Percentiles rank a stretch among this genome's conserved stretches.
These are phyloP conservation scores for Atta texana DNA, from an alignment of 1,140 invertebrate species.

Conservation along the genomic window DNA sequence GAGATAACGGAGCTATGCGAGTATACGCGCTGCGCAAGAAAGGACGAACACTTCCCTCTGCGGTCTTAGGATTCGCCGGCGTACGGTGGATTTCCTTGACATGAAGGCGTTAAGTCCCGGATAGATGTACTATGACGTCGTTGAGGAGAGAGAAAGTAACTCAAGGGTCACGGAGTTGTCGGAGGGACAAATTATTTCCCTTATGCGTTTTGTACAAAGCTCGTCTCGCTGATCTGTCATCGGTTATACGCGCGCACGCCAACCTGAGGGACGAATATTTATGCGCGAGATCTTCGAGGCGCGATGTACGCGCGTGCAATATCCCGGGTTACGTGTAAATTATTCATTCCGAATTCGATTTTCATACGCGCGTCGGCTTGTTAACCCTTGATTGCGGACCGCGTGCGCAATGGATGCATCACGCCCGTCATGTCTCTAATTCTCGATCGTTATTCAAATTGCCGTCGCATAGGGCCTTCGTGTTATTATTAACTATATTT, in stretches of 20 bases:
- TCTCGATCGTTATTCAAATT: conserved; percentile 63
- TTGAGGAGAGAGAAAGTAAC: conserved; percentile 52
- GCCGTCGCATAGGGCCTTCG: conserved; percentile 30
- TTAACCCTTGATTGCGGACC: conserved; percentile 55
- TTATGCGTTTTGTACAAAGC: conserved; percentile 55
- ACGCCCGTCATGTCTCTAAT: conserved; percentile 55
- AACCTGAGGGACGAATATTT: conserved; percentile 52
- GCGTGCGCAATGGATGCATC: conserved; percentile 35
- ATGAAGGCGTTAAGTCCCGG: conserved; percentile 61
- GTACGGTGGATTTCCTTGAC: conserved; percentile 64
- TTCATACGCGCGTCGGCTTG: conserved; percentile 64
- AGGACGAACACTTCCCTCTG: conserved; percentile 13
- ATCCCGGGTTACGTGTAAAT: conserved; percentile 60
- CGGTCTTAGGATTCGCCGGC: neutral
- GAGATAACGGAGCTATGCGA: conserved; percentile 72
- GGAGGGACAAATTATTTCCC: conserved; percentile 70
- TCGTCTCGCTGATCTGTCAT: conserved; percentile 71
- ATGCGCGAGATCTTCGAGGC: conserved; percentile 28
- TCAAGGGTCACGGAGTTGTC: conserved; percentile 72
- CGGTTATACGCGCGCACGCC: conserved; percentile 52
- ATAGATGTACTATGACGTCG: conserved; percentile 69
- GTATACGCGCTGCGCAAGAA: conserved; percentile 21
- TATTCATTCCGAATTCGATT: conserved; percentile 71
- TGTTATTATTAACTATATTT: conserved; percentile 55
- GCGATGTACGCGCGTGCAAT: conserved; percentile 48